Evolutionary conservation across 2,888 invertebrate genomes (phyloP), one percentile per base, ranked within the genome.

Genomic region (Sarcophaga rosellei): DNA sequence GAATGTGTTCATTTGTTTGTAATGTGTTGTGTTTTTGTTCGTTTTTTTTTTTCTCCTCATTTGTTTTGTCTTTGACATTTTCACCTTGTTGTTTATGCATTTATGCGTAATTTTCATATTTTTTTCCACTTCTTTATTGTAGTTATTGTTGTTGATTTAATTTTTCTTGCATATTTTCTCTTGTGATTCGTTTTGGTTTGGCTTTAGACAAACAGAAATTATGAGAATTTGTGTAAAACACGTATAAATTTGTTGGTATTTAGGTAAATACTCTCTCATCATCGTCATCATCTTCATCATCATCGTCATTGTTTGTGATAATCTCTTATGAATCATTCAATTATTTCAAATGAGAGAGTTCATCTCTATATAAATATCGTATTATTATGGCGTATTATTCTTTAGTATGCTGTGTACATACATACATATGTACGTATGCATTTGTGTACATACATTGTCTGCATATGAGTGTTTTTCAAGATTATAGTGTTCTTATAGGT

Each of bases 161-260:
- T 45, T 70, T 53, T 53, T 15, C 47, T 4, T 53, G 53, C 53
- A 53, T 53, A 53, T 15, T 53, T 53, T 53, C 53, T 17, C 17
- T 53, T 53, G 17, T 53, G 53, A 35, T 35, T 35, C 35, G 35
- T 35, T 35, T 70, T 15, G 15, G 6, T 44, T 44, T 70, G 21
- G 21, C n/a, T 15, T 35, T 17, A 61, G 23, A 59, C 15, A 53
- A 53, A 53, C 12, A 53, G 4, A 53, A 53, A 15, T 53, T 53
- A 59, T 86, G 84, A 81, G 86, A 86, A 84, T 81, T 53, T 77
- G 70, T 66, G 66, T 66, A 78, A 75, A 72, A 78, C 86, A 86
- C 74, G 77, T 86, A 81, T 53, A 76, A 69, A 78, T 77, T 77
- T 73, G 77, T 23, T 77, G 86, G 73, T 77, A 83, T 86, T 84